Percentiles rank a stretch among this genome's conserved stretches.
These are phyloP conservation scores for Yponomeuta malinellus DNA, from an alignment of 2,888 invertebrate genomes.

Conservation along the genomic window DNA sequence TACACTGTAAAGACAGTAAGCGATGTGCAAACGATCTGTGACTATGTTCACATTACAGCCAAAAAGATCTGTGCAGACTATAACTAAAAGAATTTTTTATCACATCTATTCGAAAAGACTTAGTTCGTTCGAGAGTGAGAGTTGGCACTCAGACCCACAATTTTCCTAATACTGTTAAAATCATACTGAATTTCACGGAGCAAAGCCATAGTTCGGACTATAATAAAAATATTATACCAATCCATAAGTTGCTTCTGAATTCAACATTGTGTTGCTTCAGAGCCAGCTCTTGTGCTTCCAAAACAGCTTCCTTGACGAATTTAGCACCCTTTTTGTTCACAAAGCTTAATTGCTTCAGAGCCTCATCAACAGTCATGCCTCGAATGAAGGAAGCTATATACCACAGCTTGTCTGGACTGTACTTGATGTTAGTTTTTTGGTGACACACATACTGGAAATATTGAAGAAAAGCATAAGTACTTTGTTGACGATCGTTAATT, in stretches of 20 bases:
- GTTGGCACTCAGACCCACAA: too few species aligned
- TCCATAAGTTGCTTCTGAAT: constrained; percentile 95
- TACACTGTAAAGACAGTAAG: too few species aligned
- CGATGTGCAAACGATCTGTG: too few species aligned
- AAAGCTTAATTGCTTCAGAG: constrained; percentile 92
- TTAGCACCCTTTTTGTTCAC: constrained; percentile 85
- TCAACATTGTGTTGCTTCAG: constrained; percentile 94
- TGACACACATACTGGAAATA: constrained; percentile 90
- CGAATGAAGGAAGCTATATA: constrained; percentile 91
- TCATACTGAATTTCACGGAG: too few species aligned
- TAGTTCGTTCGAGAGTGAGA: too few species aligned
- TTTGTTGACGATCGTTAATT: too few species aligned
- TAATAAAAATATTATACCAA: constrained; percentile 75
- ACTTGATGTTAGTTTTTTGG: constrained; percentile 88
- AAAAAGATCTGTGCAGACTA: too few species aligned
- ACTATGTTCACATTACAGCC: too few species aligned
- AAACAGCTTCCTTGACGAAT: constrained; percentile 83
- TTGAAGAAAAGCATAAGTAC: too few species aligned
- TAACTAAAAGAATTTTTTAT: too few species aligned
- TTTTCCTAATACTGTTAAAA: too few species aligned
- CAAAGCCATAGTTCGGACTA: neutral
- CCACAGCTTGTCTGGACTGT: constrained; percentile 95
- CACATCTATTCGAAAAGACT: too few species aligned
- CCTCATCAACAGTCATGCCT: constrained; percentile 96
- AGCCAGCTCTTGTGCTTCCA: constrained; percentile 93